A percentile compares a stretch with the other conserved stretches of the same genome.
These are phyloP conservation scores for Falco berigora DNA, from an alignment of 2,797 vertebrate genomes.

Conservation along the genomic window DNA sequence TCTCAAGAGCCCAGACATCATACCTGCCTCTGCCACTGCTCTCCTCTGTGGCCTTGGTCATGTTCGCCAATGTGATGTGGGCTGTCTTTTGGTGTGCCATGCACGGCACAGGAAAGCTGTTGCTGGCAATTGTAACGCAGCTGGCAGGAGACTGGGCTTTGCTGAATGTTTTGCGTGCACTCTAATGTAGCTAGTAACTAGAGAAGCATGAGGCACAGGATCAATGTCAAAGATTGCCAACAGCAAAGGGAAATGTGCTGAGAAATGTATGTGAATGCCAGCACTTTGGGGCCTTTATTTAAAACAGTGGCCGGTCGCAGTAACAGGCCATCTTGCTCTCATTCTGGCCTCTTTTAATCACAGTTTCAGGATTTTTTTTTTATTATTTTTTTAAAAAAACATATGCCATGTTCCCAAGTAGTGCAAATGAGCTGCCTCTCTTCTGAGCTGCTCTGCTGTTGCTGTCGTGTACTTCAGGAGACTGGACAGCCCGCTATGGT, in stretches of 20 bases:
- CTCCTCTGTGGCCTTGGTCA: neutral
- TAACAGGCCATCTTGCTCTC: neutral
- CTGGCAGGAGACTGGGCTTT: neutral
- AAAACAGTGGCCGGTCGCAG: neutral
- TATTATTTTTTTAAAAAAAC: neutral
- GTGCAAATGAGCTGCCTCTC: neutral
- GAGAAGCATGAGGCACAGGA: neutral
- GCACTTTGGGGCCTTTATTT: neutral
- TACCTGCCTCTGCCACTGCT: neutral
- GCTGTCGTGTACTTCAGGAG: neutral
- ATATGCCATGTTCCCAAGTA: neutral
- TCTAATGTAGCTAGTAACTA: neutral
- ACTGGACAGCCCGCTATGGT: neutral
- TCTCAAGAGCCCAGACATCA: neutral
- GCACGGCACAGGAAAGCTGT: neutral
- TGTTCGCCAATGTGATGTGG: neutral
- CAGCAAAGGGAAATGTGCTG: neutral
- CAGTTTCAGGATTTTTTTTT: neutral
- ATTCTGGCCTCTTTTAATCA: neutral
- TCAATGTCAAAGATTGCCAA: neutral
- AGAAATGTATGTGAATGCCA: neutral
- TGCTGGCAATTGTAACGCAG: neutral
- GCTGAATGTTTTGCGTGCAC: neutral
- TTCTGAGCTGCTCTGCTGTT: neutral
- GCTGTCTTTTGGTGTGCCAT: neutral